Evolutionary conservation across 2,888 invertebrate genomes (phyloP).

Genomic region (Stenodema calcarata): DNA sequence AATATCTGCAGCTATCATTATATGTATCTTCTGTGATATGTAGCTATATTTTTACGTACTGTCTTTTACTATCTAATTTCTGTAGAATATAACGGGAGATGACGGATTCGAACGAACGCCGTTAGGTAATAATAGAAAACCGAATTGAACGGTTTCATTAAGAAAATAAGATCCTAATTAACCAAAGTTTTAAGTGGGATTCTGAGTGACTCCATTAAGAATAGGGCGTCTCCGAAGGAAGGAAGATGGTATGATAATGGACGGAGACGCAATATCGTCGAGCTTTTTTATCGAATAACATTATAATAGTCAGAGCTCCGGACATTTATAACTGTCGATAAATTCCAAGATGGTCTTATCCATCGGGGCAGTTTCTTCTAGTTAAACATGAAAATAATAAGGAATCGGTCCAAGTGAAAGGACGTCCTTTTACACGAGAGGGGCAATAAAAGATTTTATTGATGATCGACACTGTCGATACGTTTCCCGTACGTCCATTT

Average conservation of each 20-base stretch:
- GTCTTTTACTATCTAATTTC: too few relatives aligned
- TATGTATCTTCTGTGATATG: too few relatives aligned
- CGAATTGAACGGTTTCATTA: background rate
- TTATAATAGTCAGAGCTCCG: background rate
- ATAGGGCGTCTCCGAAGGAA: background rate
- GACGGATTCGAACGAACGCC: background rate
- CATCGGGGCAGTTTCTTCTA: background rate
- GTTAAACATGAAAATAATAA: slow-evolving; percentile 20
- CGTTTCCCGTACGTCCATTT: slow-evolving; percentile 1
- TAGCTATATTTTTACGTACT: too few relatives aligned
- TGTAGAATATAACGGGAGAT: background rate
- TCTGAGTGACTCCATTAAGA: background rate
- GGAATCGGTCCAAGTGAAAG: background rate
- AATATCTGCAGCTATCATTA: too few relatives aligned
- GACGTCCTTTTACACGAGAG: background rate
- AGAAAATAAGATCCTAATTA: background rate
- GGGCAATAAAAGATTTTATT: slow-evolving; percentile 33
- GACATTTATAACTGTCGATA: slow-evolving; percentile 9
- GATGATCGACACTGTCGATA: slow-evolving; percentile 22
- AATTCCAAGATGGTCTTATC: slow-evolving; percentile 14
- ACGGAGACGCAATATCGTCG: background rate
- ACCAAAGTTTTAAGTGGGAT: background rate
- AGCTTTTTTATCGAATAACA: background rate
- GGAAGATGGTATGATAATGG: background rate
- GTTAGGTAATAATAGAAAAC: background rate